Evolutionary conservation across 2,888 invertebrate species (phyloP).

Genomic region (Oeneis ivallda): DNA sequence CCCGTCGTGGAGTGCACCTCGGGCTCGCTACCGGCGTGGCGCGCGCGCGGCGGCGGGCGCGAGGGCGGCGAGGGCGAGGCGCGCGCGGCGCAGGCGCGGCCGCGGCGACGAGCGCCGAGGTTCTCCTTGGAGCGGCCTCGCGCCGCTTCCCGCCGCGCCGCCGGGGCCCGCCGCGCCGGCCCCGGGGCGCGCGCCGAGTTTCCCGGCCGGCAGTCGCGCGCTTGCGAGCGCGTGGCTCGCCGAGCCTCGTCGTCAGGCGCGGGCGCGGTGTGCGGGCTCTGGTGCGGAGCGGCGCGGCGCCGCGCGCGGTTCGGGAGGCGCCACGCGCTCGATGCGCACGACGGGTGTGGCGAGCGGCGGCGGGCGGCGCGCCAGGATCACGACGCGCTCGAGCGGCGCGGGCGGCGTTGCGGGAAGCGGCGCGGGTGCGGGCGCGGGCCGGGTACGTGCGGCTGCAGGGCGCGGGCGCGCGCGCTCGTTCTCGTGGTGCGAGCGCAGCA

Average conservation of each 20-base stretch:
- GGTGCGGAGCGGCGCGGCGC: constrained; percentile 40
- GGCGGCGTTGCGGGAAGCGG: constrained; percentile 40
- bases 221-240: constrained; percentile 42
- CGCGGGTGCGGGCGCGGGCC: constrained; percentile 51
- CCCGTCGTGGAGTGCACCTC: constrained; percentile 63
- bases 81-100: constrained; percentile 57
- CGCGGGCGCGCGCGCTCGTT: constrained; percentile 54
- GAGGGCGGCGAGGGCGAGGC: constrained; percentile 48
- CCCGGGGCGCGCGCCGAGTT: constrained; percentile 72
- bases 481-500: constrained; percentile 74
- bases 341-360: constrained; percentile 43
- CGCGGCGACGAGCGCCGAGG: constrained; percentile 62
- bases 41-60: constrained; percentile 46
- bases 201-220: constrained; percentile 55
- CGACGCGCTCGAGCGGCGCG: constrained; percentile 57
- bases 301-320: constrained; percentile 29
- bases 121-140: constrained; percentile 73
- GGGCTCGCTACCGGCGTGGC: constrained; percentile 51
- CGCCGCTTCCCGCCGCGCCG: constrained; percentile 57
- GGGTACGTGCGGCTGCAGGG: constrained; percentile 37
- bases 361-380: constrained; percentile 61
- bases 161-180: constrained; percentile 65
- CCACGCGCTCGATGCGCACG: constrained; percentile 32
- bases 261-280: constrained; percentile 41
- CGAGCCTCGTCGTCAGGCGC: constrained; percentile 37